Evolutionary conservation across 2,888 invertebrate species (phyloP).

Genomic region (Ganaspis brasiliensis): DNA sequence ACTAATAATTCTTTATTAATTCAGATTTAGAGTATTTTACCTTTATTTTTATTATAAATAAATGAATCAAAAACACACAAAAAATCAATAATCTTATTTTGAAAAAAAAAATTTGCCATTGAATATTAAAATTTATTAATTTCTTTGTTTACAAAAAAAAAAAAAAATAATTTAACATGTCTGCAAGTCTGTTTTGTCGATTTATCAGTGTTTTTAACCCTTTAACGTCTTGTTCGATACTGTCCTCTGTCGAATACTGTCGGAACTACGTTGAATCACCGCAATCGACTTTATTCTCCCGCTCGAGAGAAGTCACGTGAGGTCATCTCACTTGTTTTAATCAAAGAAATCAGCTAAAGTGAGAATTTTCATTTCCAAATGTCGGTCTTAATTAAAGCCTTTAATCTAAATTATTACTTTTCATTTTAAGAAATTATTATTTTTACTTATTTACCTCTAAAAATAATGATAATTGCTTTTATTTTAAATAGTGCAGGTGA

Average conservation of each 20-base stretch:
- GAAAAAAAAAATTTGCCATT: too few species aligned
- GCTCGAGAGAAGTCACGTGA: neutral
- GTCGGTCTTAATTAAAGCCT: constrained; percentile 6
- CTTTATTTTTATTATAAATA: too few species aligned
- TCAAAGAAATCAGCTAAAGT: neutral
- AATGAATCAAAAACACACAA: too few species aligned
- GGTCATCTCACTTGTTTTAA: constrained; percentile 10
- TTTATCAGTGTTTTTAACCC: neutral
- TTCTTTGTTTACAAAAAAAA: too few species aligned
- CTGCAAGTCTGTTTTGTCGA: neutral
- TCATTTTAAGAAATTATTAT: neutral
- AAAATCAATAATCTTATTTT: too few species aligned
- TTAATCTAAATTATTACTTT: neutral
- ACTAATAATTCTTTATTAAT: too few species aligned
- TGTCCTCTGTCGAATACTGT: constrained; percentile 16
- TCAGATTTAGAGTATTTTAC: too few species aligned
- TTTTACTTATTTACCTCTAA: too few species aligned
- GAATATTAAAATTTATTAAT: too few species aligned
- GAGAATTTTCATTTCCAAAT: constrained; percentile 5
- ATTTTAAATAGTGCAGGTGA: too few species aligned
- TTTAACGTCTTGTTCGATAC: neutral
- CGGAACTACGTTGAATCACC: constrained; percentile 13
- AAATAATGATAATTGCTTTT: too few species aligned
- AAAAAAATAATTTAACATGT: too few species aligned
- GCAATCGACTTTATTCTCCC: constrained; percentile 19